Conservation (phyloP, 2,888 invertebrate species). For the Prenolepis imparis region DNA sequence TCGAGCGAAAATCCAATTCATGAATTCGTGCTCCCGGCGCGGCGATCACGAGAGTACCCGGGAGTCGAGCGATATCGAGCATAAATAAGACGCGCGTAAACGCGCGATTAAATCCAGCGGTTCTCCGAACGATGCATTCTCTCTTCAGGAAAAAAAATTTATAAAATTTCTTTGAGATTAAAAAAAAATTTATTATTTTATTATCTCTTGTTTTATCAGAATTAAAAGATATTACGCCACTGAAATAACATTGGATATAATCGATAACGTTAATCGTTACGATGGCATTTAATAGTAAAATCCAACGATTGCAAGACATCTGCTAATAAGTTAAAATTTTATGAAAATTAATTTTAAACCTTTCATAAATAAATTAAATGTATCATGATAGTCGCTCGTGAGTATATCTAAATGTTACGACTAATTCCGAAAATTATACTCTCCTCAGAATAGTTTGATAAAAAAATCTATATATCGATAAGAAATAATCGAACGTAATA, state of each 20-base stretch:
- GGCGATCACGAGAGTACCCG: conserved; percentile 53
- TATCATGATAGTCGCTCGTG: neutral
- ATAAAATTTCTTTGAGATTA: neutral
- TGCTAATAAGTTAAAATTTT: neutral
- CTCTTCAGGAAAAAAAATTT: neutral
- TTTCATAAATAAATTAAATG: neutral
- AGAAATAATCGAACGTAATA: neutral
- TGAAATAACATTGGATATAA: neutral
- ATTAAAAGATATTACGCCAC: neutral
- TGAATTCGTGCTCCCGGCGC: conserved; percentile 60
- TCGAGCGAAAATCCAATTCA: conserved; percentile 62
- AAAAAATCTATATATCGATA: neutral
- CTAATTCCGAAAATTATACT: neutral
- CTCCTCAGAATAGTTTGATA: neutral
- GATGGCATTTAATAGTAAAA: neutral
- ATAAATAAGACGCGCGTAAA: conserved; percentile 63
- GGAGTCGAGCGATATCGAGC: conserved; percentile 51
- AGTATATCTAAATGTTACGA: neutral
- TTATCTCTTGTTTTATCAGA: neutral
- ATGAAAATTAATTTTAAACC: neutral
- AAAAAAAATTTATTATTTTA: neutral
- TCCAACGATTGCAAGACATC: neutral
- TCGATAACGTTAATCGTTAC: neutral
- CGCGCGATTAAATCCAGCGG: conserved; percentile 59
- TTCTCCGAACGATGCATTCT: conserved; percentile 15